A percentile compares a stretch with the other conserved stretches of the same genome.
phyloP scores from a whole-genome alignment of 2,113 vertebrate species.

The Gymnarchus niloticus region DNA sequence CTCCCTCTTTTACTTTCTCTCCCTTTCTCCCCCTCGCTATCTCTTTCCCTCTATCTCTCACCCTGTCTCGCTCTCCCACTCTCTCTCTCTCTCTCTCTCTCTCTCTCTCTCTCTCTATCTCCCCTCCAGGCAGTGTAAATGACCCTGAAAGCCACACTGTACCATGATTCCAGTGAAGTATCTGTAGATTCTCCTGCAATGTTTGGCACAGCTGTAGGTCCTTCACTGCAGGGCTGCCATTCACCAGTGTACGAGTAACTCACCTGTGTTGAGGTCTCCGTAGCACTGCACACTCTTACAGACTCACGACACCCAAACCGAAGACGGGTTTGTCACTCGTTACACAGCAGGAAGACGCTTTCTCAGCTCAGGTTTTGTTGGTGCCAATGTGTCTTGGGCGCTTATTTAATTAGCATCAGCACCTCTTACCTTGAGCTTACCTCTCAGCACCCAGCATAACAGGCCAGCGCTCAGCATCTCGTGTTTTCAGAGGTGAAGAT shows the following conservation, averaged over 20 bases:
- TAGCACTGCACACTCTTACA: not conserved
- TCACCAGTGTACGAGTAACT: no score
- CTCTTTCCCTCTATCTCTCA: not conserved
- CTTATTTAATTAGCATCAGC: slow-evolving; percentile 57
- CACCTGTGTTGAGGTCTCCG: slow-evolving; percentile 41
- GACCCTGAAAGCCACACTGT: not conserved
- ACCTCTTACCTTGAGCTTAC: slow-evolving; percentile 63
- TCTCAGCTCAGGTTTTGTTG: not conserved
- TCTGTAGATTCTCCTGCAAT: no score
- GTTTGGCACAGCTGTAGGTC: no score
- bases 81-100: not conserved
- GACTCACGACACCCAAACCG: not conserved
- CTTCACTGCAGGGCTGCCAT: no score
- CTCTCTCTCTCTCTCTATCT: not conserved
- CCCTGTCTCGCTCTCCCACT: not conserved
- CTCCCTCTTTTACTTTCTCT: not conserved
- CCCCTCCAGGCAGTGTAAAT: not conserved
- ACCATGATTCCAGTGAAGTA: not conserved
- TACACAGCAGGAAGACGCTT: not conserved
- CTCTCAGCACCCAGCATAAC: slow-evolving; percentile 53
- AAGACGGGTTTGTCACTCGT: not conserved
- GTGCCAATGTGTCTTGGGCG: not conserved
- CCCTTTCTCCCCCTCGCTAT: not conserved
- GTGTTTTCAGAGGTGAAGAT: slow-evolving; percentile 60
- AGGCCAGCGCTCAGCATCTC: slow-evolving; percentile 51